Base-by-base conservation (phyloP, 2,113 vertebrate genomes). In the Cephalopterus ornatus region DNA sequence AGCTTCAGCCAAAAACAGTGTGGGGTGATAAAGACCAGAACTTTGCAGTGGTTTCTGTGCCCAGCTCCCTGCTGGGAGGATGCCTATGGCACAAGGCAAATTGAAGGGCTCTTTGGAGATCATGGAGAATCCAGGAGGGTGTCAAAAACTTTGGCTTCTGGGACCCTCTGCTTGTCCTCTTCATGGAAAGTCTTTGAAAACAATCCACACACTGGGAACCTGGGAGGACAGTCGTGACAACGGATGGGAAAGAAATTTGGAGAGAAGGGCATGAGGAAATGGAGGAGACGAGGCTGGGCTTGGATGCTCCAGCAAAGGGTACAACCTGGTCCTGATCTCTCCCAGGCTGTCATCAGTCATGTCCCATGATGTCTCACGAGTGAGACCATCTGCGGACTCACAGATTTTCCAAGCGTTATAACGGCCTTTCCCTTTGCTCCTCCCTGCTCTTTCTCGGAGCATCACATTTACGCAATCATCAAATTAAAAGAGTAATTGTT, bases 351-450 rank as follows among this genome's bases (percentile, higher is more conserved):
- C 23, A 41, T 91, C 93, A 91, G 6, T 91, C 56, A 76, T 59
- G 72, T 89, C 87, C 49, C 76, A 33, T 96, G 92, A 96, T 94
- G 42, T 95, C 93, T 95, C 95, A 92, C 42, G 77, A 95, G 80
- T 85, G n/a, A 94, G 74, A 65, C 67, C 76, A 96, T 90, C 88
- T 86, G 56, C 87, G 96, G 70, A 89, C 27, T 62, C 81, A 63
- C 42, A 62, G 39, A 75, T 91, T 89, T 95, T 77, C 55, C 41
- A 84, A 50, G 70, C 1, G 4, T 89, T 55, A 65, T 68, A 91
- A 72, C 71, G 35, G 49, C 74, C 55, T 92, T 62, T 93, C 50
- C 66, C 39, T 76, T 79, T 63, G 62, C 76, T 94, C 78, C 66
- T 82, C 92, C 70, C 52, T 1, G 1, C 47, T 90, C 85, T 86